Conservation (phyloP, 2,797 vertebrate genomes). For the Danionella dracula region DNA sequence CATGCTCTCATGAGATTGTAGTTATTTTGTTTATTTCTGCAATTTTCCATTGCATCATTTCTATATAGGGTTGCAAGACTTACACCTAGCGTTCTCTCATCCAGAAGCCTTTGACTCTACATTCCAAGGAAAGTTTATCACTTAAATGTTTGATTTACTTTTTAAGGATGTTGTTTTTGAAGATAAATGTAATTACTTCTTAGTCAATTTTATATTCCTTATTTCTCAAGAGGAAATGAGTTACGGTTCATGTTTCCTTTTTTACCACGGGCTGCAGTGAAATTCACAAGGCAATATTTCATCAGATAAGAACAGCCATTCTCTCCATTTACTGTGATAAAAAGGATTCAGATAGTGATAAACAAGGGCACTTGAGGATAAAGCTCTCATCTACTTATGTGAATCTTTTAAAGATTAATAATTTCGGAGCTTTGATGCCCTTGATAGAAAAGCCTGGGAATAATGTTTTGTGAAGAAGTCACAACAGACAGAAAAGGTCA, state of each 20-base stretch:
- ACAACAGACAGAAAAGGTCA: conserved; percentile 55
- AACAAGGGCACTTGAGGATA: conserved; percentile 19
- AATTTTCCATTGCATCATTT: conserved; percentile 31
- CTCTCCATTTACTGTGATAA: neutral
- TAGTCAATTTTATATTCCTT: conserved; percentile 1
- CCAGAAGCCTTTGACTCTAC: neutral
- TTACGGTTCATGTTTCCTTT: neutral
- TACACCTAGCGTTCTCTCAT: neutral
- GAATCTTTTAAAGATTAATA: conserved; percentile 42
- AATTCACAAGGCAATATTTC: neutral
- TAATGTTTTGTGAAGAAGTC: conserved; percentile 24
- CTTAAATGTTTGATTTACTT: neutral
- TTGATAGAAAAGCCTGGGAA: conserved; percentile 32
- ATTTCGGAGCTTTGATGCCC: conserved; percentile 12
- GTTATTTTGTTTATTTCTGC: conserved; percentile 17
- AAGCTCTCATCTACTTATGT: conserved; percentile 33
- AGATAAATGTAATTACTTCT: neutral
- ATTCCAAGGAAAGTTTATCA: neutral
- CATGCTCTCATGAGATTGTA: conserved; percentile 16
- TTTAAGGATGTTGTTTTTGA: neutral
- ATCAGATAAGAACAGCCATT: conserved; percentile 2
- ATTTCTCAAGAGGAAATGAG: conserved; percentile 1
- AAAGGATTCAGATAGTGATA: conserved; percentile 10
- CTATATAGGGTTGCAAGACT: conserved; percentile 15
- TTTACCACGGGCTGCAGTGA: neutral